A percentile compares a stretch with the other conserved stretches of the same genome.
phyloP scores from a whole-genome alignment of 2,888 invertebrate genomes.

The Piscicola geometra region DNA sequence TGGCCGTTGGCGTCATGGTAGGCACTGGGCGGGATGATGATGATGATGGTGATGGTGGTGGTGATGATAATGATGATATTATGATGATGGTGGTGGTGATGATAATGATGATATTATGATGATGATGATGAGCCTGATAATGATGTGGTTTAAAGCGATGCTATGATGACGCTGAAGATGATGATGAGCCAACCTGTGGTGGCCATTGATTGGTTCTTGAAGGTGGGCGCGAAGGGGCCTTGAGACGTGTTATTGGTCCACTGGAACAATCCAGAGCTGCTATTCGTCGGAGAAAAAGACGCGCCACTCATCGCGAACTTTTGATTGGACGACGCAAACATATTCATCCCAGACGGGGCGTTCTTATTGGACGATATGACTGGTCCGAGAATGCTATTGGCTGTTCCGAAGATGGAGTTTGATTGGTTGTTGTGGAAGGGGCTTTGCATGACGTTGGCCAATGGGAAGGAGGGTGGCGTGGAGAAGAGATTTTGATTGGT shows the following conservation, averaged over 20 bases:
- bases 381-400: slow-evolving; percentile 16
- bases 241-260: slow-evolving; percentile 7
- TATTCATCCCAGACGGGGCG: neutral
- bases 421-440: slow-evolving; percentile 27
- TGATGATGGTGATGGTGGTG: too few relatives aligned
- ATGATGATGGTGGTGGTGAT: neutral
- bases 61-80: too few relatives aligned
- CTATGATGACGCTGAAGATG: too few relatives aligned
- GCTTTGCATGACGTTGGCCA: neutral
- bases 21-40: neutral
- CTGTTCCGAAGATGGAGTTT: slow-evolving; percentile 11
- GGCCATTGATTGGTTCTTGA: neutral
- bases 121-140: too few relatives aligned
- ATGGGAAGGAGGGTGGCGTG: slow-evolving; percentile 15
- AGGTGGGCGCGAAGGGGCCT: neutral
- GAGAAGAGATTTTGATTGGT: slow-evolving; percentile 3
- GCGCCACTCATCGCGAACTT: neutral
- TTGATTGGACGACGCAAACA: slow-evolving; percentile 6
- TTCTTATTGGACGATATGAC: slow-evolving; percentile 14
- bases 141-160: neutral
- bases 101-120: neutral
- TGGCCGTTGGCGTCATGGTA: neutral
- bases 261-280: slow-evolving; percentile 6
- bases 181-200: too few relatives aligned
- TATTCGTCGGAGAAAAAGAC: slow-evolving; percentile 14